A percentile compares a stretch with the other conserved stretches of the same genome.
phyloP scores from a whole-genome alignment of 2,888 invertebrate genomes.

The Plebejus argus region DNA sequence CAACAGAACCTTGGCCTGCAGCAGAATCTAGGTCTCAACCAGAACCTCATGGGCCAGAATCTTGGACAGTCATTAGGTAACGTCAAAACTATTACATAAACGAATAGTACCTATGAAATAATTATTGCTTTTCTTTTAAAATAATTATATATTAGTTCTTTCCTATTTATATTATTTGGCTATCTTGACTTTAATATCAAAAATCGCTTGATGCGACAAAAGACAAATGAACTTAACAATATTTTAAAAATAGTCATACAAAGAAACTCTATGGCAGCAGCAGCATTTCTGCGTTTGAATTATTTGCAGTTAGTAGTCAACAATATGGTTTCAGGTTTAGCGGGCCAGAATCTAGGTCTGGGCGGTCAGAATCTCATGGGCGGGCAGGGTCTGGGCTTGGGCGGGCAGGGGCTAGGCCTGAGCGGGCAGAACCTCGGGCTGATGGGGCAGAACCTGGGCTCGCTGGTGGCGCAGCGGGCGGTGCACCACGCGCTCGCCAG shows the following conservation, averaged over 20 bases:
- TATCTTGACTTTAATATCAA: too few species aligned
- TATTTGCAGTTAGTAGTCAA: neutral
- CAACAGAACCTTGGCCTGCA: constrained; percentile 56
- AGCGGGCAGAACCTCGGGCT: constrained; percentile 60
- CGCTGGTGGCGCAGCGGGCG: constrained; percentile 64
- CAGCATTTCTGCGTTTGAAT: neutral
- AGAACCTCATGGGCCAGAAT: constrained; percentile 68
- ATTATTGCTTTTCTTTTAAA: neutral
- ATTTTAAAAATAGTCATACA: neutral
- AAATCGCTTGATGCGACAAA: too few species aligned
- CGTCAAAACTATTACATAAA: neutral
- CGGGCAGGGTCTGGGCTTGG: constrained; percentile 48
- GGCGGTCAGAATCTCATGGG: constrained; percentile 55
- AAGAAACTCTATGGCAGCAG: neutral
- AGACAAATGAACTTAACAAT: too few species aligned
- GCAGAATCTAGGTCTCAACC: constrained; percentile 62
- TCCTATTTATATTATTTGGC: neutral
- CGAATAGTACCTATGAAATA: too few species aligned
- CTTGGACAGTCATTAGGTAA: constrained; percentile 65
- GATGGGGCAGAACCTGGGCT: constrained; percentile 64
- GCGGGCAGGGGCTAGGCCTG: constrained; percentile 58
- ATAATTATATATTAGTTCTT: neutral
- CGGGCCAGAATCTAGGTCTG: constrained; percentile 59
- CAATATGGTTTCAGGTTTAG: constrained; percentile 54
- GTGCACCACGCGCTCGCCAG: constrained; percentile 71